These are phyloP conservation scores for Drosophila lini DNA, from an alignment of 1,140 invertebrate genomes.

Conservation along the genomic window DNA sequence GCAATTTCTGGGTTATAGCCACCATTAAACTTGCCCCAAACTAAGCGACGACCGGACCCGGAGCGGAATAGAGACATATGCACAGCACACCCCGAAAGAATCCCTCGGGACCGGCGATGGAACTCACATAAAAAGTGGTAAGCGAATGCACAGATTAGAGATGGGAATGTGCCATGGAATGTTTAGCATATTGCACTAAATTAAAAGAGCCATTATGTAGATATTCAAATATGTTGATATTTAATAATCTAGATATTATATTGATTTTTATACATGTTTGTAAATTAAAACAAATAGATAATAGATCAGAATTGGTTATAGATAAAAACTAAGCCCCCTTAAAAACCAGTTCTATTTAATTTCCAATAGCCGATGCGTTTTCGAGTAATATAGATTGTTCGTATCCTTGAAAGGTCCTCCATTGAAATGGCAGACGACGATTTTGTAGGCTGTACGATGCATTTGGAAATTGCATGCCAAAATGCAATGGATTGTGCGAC, in stretches of 20 bases:
- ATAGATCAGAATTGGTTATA: not conserved
- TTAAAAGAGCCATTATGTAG: not conserved
- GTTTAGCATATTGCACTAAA: conserved; percentile 17
- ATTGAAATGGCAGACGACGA: not conserved
- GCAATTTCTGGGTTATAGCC: conserved; percentile 80
- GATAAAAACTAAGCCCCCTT: not conserved
- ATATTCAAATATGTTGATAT: not conserved
- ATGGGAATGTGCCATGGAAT: conserved; percentile 23
- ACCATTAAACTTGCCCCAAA: conserved; percentile 77
- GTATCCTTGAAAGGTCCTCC: not conserved
- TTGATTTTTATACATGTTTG: too few species aligned
- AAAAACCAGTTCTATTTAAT: not conserved
- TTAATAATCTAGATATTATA: not conserved
- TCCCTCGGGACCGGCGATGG: conserved; percentile 1
- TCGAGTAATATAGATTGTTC: not conserved
- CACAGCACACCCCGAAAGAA: conserved; percentile 1
- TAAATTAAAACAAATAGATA: not conserved
- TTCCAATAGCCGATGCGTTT: not conserved
- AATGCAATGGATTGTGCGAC: conserved; percentile 60
- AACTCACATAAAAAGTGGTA: conserved; percentile 16
- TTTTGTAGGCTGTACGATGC: conserved; percentile 42
- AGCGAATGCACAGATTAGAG: conserved; percentile 27
- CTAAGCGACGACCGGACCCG: conserved; percentile 43
- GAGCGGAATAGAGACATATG: conserved; percentile 8
- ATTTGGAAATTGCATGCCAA: conserved; percentile 78